Conservation (phyloP, 2,888 invertebrate species). For the Aphrophora alni region DNA sequence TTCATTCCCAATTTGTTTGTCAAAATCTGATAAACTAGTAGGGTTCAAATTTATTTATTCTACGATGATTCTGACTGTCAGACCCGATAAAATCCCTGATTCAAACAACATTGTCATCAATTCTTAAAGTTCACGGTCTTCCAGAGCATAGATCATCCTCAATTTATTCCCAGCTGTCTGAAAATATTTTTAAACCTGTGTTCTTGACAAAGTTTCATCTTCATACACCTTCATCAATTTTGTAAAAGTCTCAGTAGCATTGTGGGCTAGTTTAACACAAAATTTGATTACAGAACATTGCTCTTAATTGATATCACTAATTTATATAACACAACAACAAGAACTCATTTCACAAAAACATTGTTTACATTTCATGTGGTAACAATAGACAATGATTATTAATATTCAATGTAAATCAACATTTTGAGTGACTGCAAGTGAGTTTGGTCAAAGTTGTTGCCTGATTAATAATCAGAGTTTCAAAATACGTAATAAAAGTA, state of each 20-base stretch:
- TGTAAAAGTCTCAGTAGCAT: neutral
- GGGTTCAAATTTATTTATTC: neutral
- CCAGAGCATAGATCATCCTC: neutral
- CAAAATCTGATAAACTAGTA: neutral
- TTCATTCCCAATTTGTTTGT: neutral
- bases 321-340: neutral
- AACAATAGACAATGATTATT: neutral
- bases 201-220: neutral
- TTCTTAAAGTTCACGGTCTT: neutral
- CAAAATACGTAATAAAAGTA: too few species aligned
- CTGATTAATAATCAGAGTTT: too few species aligned
- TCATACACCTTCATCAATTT: neutral
- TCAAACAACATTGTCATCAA: neutral
- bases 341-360: neutral
- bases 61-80: neutral
- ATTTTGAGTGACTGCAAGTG: too few species aligned
- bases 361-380: neutral
- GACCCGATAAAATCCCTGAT: neutral
- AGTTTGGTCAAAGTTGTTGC: too few species aligned
- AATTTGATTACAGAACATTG: neutral
- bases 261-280: neutral
- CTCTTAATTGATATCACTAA: neutral
- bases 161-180: neutral
- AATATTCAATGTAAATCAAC: neutral
- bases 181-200: neutral